Evolutionary conservation across 2,113 vertebrate genomes (phyloP).

Genomic region (Campylomormyrus numenius): DNA sequence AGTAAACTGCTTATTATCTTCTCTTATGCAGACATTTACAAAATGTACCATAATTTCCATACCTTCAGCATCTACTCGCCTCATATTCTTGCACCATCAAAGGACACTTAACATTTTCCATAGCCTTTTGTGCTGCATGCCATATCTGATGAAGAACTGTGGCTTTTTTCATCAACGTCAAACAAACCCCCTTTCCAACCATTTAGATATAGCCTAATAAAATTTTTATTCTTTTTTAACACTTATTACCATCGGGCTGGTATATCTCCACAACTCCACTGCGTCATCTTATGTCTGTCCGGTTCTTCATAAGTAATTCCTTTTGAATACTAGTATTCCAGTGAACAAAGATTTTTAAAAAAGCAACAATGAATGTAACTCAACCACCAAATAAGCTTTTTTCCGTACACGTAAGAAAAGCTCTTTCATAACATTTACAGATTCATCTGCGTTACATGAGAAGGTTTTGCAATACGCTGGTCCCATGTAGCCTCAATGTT

Average conservation of each 20-base stretch:
- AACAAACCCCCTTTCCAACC: background rate
- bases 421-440: background rate
- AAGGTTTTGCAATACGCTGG: background rate
- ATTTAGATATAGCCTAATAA: background rate
- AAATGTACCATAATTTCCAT: background rate
- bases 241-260: background rate
- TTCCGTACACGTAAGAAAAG: background rate
- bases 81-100: slow-evolving; percentile 1
- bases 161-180: background rate
- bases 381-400: background rate
- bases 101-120: background rate
- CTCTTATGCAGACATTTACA: background rate
- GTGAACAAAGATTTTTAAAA: background rate
- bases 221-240: background rate
- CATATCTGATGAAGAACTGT: background rate
- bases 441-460: background rate
- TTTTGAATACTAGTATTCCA: background rate
- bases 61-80: background rate
- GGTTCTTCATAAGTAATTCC: background rate
- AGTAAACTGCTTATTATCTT: background rate
- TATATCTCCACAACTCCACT: background rate
- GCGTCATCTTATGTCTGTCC: background rate
- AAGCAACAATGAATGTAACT: background rate
- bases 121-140: background rate
- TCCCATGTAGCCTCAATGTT: background rate